phyloP scores from a whole-genome alignment of 92 coral and sea anemone species.

The Phenganax subtilis region DNA sequence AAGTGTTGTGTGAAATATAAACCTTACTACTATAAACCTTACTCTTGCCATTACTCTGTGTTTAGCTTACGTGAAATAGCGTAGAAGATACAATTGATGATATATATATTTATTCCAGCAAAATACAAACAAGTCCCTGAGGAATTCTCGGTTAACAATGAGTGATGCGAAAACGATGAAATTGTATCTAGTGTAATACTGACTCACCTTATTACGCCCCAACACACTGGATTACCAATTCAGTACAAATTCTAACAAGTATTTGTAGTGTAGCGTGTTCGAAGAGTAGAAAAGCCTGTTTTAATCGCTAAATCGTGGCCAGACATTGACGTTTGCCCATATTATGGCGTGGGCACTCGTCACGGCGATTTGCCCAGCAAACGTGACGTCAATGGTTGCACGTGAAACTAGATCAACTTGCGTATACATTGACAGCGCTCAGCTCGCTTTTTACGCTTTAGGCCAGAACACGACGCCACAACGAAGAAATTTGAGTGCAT shows the following conservation, averaged over 20 bases:
- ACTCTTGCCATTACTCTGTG: too few relatives aligned
- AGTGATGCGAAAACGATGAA: not conserved
- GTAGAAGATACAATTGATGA: too few relatives aligned
- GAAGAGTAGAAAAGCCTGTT: not conserved
- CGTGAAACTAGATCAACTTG: not conserved
- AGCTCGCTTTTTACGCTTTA: not conserved
- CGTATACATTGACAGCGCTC: not conserved
- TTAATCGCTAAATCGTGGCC: not conserved
- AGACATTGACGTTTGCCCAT: not conserved
- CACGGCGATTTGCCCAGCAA: constrained; percentile 9
- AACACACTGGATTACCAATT: not conserved
- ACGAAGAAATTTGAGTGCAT: not conserved
- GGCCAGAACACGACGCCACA: not conserved
- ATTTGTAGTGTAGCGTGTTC: not conserved
- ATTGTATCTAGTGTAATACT: not conserved
- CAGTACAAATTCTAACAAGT: not conserved
- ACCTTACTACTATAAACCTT: too few relatives aligned
- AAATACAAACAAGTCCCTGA: not conserved
- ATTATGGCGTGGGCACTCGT: constrained; percentile 4
- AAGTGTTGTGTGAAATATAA: not conserved
- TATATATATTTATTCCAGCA: too few relatives aligned
- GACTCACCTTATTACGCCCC: not conserved
- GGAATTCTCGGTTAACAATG: not conserved
- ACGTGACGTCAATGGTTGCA: constrained; percentile 16
- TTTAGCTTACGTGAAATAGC: too few relatives aligned